A percentile compares a stretch with the other conserved stretches of the same genome.
These are phyloP conservation scores for Arvicanthis niloticus DNA, from an alignment of 2,113 vertebrate species.

Conservation along the genomic window DNA sequence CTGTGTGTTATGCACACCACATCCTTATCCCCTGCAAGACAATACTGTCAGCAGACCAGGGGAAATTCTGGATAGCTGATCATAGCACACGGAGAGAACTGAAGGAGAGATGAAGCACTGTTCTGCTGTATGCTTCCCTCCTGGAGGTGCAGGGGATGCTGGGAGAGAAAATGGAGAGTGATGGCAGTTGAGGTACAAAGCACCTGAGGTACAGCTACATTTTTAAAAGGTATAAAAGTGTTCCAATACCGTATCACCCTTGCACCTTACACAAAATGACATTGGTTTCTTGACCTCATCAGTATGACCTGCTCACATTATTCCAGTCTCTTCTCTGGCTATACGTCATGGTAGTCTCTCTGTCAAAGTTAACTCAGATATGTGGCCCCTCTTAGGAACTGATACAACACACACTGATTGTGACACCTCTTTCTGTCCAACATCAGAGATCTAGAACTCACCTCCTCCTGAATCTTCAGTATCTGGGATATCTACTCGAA, in stretches of 20 bases:
- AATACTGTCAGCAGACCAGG: not conserved
- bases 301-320: not conserved
- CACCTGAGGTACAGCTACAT: fast-evolving
- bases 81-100: not conserved
- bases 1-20: fast-evolving
- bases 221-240: not conserved
- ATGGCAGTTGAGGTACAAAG: fast-evolving
- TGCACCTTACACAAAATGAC: not conserved
- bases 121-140: too few species aligned
- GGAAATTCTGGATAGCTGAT: not conserved
- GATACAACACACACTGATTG: too few species aligned
- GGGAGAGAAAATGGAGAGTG: not conserved
- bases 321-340: not conserved
- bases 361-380: not conserved
- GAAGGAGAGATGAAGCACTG: too few species aligned
- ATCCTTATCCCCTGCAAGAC: not conserved
- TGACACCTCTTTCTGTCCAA: fast-evolving
- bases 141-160: not conserved
- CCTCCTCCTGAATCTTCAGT: not conserved
- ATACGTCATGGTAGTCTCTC: not conserved
- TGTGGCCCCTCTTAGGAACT: not conserved
- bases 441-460: too few species aligned
- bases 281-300: not conserved
- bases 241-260: fast-evolving
- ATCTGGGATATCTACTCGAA: too few species aligned